phyloP scores from a whole-genome alignment of 2,113 vertebrate genomes.

The Anhinga anhinga region DNA sequence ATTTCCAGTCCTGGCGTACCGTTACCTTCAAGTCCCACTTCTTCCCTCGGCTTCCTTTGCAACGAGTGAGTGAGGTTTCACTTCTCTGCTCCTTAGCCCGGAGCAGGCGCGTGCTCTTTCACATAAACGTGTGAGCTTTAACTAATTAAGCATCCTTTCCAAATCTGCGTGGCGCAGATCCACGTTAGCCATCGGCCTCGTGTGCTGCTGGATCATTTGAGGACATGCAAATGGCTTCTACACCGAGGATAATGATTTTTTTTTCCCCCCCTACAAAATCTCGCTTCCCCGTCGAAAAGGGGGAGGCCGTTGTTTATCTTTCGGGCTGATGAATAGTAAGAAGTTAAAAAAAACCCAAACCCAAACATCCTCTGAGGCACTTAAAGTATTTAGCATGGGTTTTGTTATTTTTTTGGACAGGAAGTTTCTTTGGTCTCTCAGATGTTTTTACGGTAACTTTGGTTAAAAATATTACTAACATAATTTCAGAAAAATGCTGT shows the following conservation, averaged over 20 bases:
- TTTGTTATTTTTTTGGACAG: neutral
- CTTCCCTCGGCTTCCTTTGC: neutral
- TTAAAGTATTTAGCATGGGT: neutral
- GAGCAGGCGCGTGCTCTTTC: neutral
- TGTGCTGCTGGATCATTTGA: fast-evolving
- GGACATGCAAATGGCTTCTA: neutral
- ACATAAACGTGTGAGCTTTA: fast-evolving
- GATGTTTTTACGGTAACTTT: neutral
- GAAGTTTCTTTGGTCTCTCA: neutral
- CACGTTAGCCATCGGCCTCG: fast-evolving
- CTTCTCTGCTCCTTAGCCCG: neutral
- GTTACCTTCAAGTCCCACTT: neutral
- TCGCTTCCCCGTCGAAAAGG: neutral
- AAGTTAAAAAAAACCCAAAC: neutral
- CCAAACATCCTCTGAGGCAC: neutral
- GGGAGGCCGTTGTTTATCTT: neutral
- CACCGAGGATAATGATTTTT: neutral
- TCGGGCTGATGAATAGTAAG: neutral
- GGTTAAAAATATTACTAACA: neutral
- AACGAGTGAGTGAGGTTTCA: neutral
- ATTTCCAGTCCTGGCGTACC: neutral
- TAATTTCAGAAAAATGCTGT: neutral
- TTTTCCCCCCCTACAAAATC: neutral
- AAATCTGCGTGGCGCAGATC: fast-evolving
- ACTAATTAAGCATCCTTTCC: neutral